Evolutionary conservation across 2,113 vertebrate genomes (phyloP).

Genomic region (Motacilla tschutschensis): DNA sequence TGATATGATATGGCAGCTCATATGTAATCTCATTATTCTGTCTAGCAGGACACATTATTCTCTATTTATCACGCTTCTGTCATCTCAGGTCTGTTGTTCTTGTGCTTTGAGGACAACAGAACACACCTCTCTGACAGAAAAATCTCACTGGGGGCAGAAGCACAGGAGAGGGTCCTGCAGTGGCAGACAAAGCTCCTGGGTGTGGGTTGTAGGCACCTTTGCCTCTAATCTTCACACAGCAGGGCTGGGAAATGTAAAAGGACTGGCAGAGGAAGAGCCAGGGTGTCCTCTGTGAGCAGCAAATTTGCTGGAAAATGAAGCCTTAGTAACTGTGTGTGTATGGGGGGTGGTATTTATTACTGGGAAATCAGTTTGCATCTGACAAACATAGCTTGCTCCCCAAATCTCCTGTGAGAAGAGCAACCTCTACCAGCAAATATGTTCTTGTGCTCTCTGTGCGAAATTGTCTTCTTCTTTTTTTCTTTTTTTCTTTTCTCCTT

Average conservation of each 20-base stretch:
- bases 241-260: background rate
- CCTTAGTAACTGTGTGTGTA: background rate
- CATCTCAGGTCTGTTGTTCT: background rate
- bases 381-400: background rate
- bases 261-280: background rate
- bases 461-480: background rate
- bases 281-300: background rate
- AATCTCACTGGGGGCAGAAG: background rate
- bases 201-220: background rate
- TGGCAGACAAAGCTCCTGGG: background rate
- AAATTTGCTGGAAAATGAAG: background rate
- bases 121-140: background rate
- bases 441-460: background rate
- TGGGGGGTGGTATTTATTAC: background rate
- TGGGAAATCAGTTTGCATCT: background rate
- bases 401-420: background rate
- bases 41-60: constrained; percentile 55
- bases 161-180: background rate
- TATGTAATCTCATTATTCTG: constrained; percentile 61
- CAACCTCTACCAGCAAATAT: background rate
- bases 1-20: constrained; percentile 59
- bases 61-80: constrained; percentile 53
- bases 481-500: background rate
- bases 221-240: background rate
- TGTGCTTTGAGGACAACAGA: background rate